phyloP scores from a whole-genome alignment of 2,888 invertebrate species.

The Monoplex corrugatus region DNA sequence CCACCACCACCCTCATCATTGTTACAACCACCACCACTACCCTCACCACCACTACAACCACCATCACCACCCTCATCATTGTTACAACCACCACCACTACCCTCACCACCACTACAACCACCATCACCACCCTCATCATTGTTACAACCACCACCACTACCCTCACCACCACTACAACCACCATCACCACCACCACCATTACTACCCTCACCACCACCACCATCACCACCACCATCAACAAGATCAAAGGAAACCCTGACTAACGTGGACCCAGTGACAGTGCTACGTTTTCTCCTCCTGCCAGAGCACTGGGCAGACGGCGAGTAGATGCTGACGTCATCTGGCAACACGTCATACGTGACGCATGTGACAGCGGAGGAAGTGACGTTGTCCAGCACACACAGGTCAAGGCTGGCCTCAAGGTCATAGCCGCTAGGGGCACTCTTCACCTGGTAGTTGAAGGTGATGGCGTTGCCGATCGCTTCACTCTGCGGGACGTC shows the following conservation, averaged over 20 bases:
- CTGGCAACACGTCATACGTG: constrained; percentile 18
- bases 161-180: background rate
- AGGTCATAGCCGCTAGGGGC: constrained; percentile 36
- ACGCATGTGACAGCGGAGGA: background rate
- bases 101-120: background rate
- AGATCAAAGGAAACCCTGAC: no score
- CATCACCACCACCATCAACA: no score
- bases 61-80: no score
- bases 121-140: background rate
- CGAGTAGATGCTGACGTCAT: constrained; percentile 35
- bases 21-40: background rate
- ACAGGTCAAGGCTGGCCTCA: constrained; percentile 28
- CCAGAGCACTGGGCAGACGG: constrained; percentile 9
- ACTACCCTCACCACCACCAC: no score
- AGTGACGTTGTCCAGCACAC: constrained; percentile 34
- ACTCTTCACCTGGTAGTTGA: constrained; percentile 31
- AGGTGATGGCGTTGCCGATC: constrained; percentile 42
- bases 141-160: background rate
- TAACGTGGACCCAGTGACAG: background rate
- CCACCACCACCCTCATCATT: background rate
- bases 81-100: no score
- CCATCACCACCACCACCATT: background rate
- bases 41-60: background rate
- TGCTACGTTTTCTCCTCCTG: background rate
- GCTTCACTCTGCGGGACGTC: constrained; percentile 27